These are phyloP conservation scores for Habrosyne pyritoides DNA, from an alignment of 2,888 invertebrate species.

Conservation along the genomic window DNA sequence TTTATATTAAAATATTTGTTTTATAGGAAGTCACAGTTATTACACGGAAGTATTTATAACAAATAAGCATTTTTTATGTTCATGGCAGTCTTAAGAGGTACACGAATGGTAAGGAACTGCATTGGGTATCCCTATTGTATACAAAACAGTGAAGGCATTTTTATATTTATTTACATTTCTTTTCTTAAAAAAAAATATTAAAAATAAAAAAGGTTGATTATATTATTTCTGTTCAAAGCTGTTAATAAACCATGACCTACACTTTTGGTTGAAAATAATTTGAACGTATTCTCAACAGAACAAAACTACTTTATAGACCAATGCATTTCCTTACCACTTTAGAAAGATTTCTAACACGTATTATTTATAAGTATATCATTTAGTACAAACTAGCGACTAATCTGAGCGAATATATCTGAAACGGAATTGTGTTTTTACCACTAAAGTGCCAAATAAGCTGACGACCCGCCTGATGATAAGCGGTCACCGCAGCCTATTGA, in stretches of 20 bases:
- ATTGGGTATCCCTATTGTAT: neutral
- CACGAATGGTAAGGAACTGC: conserved; percentile 2
- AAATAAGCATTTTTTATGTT: neutral
- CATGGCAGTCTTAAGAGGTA: neutral
- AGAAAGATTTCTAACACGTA: neutral
- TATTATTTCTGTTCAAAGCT: no score
- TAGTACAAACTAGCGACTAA: conserved; percentile 22
- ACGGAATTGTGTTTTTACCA: conserved; percentile 19
- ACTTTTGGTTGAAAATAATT: no score
- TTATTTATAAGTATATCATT: neutral
- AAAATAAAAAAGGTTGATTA: neutral
- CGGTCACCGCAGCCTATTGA: no score
- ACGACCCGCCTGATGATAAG: no score
- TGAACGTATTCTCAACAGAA: neutral
- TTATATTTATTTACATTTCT: no score
- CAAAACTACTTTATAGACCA: neutral
- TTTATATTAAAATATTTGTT: neutral
- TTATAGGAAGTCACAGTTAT: conserved; percentile 23
- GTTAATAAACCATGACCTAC: no score
- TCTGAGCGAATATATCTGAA: conserved; percentile 18
- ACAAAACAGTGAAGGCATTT: neutral
- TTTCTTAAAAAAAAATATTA: neutral
- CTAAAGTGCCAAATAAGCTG: no score
- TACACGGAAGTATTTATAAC: conserved; percentile 23
- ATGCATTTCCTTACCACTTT: neutral